Conservation (phyloP, 2,797 vertebrate species). For the Sebastiscus albofasciatus region DNA sequence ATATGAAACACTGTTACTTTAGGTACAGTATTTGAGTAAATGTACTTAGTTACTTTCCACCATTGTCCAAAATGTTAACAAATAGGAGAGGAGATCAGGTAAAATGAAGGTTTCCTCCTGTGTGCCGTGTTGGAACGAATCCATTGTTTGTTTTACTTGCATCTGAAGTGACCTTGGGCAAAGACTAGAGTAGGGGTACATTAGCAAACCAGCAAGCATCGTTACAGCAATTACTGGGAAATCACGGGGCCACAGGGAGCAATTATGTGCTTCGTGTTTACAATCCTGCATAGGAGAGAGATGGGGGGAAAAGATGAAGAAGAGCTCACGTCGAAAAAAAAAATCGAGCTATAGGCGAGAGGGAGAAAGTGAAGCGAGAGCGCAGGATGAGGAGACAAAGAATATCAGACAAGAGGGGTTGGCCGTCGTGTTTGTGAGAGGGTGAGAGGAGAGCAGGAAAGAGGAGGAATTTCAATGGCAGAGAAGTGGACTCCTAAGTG, state of each 20-base stretch:
- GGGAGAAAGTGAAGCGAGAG: constrained; percentile 6
- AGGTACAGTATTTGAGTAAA: background rate
- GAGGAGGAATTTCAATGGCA: constrained; percentile 35
- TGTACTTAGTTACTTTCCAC: background rate
- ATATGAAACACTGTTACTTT: no score
- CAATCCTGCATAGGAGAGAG: constrained; percentile 51
- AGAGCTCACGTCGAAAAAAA: constrained; percentile 34
- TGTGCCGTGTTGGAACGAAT: constrained; percentile 11
- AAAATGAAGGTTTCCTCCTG: constrained; percentile 25
- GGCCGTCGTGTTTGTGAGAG: constrained; percentile 30
- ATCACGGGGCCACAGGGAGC: constrained; percentile 72
- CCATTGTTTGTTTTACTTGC: constrained; percentile 51
- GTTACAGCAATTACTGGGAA: constrained; percentile 77
- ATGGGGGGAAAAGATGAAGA: constrained; percentile 41
- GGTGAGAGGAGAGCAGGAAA: constrained; percentile 23
- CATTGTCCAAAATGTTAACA: constrained; percentile 12
- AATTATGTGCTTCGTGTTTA: constrained; percentile 77
- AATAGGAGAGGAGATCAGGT: background rate
- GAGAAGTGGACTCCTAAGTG: constrained; percentile 41
- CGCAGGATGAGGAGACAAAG: constrained; percentile 18
- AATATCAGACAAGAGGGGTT: constrained; percentile 15
- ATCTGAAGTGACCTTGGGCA: constrained; percentile 68
- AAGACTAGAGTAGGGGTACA: constrained; percentile 55
- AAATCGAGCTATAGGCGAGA: constrained; percentile 21
- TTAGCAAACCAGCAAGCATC: constrained; percentile 64